Conservation (phyloP, 2,113 vertebrate genomes). For the Bombycilla garrulus region DNA sequence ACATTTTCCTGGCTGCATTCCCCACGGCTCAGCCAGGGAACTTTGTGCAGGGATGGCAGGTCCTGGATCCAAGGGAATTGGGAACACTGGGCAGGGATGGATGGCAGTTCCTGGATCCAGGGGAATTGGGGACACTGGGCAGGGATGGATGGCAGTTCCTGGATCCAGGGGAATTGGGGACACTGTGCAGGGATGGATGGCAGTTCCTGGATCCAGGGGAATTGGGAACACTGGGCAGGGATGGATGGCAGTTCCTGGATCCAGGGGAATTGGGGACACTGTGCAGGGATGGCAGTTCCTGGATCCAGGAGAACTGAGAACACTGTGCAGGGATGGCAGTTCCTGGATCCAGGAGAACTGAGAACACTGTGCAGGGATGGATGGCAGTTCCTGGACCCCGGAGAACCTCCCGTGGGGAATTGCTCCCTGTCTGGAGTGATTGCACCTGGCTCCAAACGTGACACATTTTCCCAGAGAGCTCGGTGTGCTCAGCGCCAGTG, state of each 20-base stretch:
- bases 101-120: no score
- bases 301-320: no score
- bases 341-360: neutral
- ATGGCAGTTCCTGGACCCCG: no score
- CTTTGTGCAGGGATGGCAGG: neutral
- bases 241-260: no score
- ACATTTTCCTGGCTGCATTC: neutral
- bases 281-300: no score
- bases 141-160: no score
- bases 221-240: no score
- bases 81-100: no score
- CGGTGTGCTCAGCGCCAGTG: neutral
- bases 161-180: no score
- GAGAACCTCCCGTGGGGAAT: neutral
- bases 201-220: neutral
- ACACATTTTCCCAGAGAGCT: neutral
- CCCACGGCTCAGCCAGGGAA: accelerated
- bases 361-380: no score
- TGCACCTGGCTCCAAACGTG: neutral
- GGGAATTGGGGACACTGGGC: no score
- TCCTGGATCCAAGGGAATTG: neutral
- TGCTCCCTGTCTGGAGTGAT: neutral
- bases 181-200: neutral
- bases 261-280: no score
- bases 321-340: neutral